phyloP scores from a whole-genome alignment of 2,113 vertebrate genomes.

The Oncorhynchus gorbuscha region DNA sequence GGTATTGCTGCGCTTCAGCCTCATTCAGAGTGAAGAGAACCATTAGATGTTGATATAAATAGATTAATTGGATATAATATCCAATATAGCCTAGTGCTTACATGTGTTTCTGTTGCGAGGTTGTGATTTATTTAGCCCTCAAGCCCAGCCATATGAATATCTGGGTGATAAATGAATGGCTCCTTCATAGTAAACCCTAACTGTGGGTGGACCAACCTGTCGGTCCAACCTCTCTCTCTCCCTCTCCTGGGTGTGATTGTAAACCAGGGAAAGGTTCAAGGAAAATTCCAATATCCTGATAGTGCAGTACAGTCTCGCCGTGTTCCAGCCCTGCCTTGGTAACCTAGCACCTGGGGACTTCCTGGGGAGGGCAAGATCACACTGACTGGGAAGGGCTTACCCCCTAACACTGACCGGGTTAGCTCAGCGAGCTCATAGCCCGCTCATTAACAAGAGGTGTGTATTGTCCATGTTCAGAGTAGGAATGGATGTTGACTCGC shows the following conservation, averaged over 20 bases:
- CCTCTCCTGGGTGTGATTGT: no score
- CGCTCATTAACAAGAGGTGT: not conserved
- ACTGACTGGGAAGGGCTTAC: not conserved
- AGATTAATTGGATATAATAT: not conserved
- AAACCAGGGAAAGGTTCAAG: not conserved
- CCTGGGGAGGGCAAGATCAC: constrained; percentile 3
- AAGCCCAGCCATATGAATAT: not conserved
- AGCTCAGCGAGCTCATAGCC: not conserved
- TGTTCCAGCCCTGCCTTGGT: not conserved
- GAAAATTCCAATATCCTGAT: constrained; percentile 1
- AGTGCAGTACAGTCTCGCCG: not conserved
- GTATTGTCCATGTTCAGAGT: not conserved
- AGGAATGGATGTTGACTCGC: not conserved
- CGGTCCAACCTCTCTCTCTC: not conserved
- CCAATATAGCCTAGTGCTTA: not conserved
- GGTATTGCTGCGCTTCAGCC: not conserved
- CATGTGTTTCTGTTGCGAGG: not conserved
- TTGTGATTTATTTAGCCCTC: not conserved
- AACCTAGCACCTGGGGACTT: not conserved
- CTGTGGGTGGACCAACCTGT: not conserved
- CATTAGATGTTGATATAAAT: not conserved
- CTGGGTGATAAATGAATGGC: not conserved
- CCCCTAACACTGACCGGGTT: no score
- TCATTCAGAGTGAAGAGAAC: not conserved
- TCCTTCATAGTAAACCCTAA: not conserved